These are phyloP conservation scores for Neolamprologus fasciatus DNA, from an alignment of 2,113 vertebrate species.

Conservation along the genomic window DNA sequence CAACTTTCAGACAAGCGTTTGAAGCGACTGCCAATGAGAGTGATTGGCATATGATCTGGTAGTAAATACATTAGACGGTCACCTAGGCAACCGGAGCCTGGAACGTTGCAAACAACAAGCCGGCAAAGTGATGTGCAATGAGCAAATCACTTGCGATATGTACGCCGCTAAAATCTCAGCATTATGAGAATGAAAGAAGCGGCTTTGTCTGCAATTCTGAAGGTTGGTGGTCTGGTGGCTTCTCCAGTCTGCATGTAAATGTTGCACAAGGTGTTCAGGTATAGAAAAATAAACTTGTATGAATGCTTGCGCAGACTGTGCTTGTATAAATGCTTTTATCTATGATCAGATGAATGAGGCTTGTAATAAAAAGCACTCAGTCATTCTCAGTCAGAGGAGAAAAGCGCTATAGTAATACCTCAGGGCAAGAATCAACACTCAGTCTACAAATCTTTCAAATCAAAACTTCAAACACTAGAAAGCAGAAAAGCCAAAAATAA, in stretches of 20 bases:
- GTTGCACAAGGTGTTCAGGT: neutral
- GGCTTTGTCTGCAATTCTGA: neutral
- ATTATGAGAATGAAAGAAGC: neutral
- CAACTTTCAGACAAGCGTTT: neutral
- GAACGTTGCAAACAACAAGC: neutral
- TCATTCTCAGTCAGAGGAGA: neutral
- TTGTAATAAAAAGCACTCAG: neutral
- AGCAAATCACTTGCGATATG: neutral
- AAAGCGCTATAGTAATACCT: rapidly evolving
- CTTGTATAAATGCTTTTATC: neutral
- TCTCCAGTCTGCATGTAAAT: neutral
- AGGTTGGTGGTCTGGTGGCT: neutral
- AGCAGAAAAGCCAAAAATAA: neutral
- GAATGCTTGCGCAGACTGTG: neutral
- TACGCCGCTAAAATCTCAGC: rapidly evolving
- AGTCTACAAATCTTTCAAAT: neutral
- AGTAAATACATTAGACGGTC: neutral
- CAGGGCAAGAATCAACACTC: neutral
- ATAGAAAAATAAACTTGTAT: neutral
- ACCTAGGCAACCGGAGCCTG: neutral
- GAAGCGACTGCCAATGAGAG: neutral
- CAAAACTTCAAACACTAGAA: neutral
- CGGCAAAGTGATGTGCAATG: neutral
- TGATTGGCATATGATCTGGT: neutral
- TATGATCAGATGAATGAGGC: neutral